Base-by-base conservation (phyloP, 37 sponge, comb jelly and placozoan genomes). In the Haliclona indistincta region DNA sequence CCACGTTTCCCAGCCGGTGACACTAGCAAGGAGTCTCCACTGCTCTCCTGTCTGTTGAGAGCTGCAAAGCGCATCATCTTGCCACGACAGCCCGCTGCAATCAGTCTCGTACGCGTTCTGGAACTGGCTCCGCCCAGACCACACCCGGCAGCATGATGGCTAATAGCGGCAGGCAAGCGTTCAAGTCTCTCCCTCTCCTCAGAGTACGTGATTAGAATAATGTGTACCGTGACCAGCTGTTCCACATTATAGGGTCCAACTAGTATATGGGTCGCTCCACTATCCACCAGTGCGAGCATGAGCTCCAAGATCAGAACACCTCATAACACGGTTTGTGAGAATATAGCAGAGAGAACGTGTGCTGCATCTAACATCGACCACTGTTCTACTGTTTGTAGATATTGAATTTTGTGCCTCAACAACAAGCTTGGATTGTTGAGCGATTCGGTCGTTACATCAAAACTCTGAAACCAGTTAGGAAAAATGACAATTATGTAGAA, bases 331-430 rank as follows among this genome's bases (percentile, higher is more conserved):
- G 13, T 20, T 13, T 49, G 52, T 49, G 52, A 20, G 52, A 13
- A 17, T 20, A 17, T 20, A 49, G 13, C 17, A 17, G 13, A 17
- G 17, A 20, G 13, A 13, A 49, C 17, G 52, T 20, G 13, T 17
- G 17, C 52, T 49, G 13, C 17, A 20, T 49, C 17, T 20, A 20
- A 20, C 17, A 49, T 49, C n/a, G n/a, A n/a, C n/a, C n/a, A n/a
- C n/a, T n/a, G n/a, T 71, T 28, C 0, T 7, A 55, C 13, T 58
- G 55, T 42, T 42, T 72, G 28, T 30, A 84, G 85, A n/a, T 86
- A 20, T 84, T 97, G 23, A 89, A 92, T 55, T 97, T 97, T 73
- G 99, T 97, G 36, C 95, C 99, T 11, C 99, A 97, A 39, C 99
- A 95, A 66, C 81, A 97, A 62, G 95, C 90, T 8, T 97, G 96